Evolutionary conservation across 2,888 invertebrate genomes (phyloP).

Genomic region (Bombyx huttoni): DNA sequence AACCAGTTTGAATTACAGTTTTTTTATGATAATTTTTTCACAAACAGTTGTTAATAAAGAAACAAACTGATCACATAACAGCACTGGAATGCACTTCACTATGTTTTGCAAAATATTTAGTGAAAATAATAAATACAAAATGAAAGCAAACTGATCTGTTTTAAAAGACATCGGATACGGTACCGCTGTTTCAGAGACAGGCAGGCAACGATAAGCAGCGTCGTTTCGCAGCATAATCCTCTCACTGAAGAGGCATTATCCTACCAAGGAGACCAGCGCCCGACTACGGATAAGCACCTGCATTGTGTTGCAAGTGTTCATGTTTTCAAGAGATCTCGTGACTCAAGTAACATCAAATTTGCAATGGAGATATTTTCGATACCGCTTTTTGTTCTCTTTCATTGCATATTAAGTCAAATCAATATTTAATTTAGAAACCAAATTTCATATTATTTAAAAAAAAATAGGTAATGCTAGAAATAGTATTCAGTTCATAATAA

Average conservation of each 20-base stretch:
- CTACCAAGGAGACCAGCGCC: slow-evolving; percentile 25
- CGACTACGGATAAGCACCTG: slow-evolving; percentile 29
- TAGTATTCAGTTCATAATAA: too few species aligned
- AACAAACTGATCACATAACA: too few species aligned
- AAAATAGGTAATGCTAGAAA: too few species aligned
- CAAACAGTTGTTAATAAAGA: too few species aligned
- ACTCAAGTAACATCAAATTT: background rate
- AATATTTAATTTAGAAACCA: too few species aligned
- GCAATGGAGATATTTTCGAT: background rate
- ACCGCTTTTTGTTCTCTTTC: background rate
- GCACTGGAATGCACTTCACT: too few species aligned
- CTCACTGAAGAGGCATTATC: slow-evolving; percentile 44
- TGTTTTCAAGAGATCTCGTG: slow-evolving; percentile 11
- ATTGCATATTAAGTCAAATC: too few species aligned
- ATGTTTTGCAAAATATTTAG: too few species aligned
- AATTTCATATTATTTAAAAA: too few species aligned
- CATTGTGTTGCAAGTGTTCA: slow-evolving; percentile 28
- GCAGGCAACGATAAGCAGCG: slow-evolving; percentile 31
- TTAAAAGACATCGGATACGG: slow-evolving; percentile 4
- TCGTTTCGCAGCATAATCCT: slow-evolving; percentile 37
- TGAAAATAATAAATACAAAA: background rate
- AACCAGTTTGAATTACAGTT: too few species aligned
- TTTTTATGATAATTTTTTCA: too few species aligned
- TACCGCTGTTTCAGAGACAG: slow-evolving; percentile 16
- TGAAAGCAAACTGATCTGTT: background rate